Evolutionary conservation across 2,797 vertebrate species (phyloP).

Genomic region (Darevskia nairensis): DNA sequence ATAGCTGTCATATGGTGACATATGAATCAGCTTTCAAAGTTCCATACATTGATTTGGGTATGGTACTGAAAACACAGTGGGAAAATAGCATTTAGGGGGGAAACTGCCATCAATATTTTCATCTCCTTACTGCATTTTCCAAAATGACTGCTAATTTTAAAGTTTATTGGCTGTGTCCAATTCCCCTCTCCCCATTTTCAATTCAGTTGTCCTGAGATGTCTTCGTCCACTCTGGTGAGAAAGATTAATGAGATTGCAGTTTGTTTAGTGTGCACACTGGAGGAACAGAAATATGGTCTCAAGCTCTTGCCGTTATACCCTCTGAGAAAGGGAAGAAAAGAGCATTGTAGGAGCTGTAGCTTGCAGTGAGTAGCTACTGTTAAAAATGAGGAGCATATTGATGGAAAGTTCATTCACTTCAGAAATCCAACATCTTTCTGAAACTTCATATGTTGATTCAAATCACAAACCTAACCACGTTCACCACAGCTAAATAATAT

Average conservation of each 20-base stretch:
- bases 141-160: not conserved
- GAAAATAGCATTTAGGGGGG: not conserved
- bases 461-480: not conserved
- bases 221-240: not conserved
- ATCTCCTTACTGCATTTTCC: not conserved
- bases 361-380: not conserved
- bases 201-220: not conserved
- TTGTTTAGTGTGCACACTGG: not conserved
- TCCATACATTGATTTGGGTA: not conserved
- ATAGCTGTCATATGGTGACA: constrained; percentile 25
- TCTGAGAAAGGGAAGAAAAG: not conserved
- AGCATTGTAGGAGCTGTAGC: not conserved
- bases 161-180: not conserved
- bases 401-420: not conserved
- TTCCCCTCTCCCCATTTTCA: too few species aligned
- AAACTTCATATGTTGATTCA: not conserved
- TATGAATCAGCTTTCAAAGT: constrained; percentile 12
- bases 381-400: not conserved
- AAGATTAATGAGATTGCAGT: not conserved
- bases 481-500: not conserved
- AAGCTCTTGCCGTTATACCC: not conserved
- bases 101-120: not conserved
- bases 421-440: not conserved
- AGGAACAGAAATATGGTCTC: not conserved
- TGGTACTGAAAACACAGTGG: not conserved